Evolutionary conservation across 2,797 vertebrate genomes (phyloP).

Genomic region (Syngnathus acus): DNA sequence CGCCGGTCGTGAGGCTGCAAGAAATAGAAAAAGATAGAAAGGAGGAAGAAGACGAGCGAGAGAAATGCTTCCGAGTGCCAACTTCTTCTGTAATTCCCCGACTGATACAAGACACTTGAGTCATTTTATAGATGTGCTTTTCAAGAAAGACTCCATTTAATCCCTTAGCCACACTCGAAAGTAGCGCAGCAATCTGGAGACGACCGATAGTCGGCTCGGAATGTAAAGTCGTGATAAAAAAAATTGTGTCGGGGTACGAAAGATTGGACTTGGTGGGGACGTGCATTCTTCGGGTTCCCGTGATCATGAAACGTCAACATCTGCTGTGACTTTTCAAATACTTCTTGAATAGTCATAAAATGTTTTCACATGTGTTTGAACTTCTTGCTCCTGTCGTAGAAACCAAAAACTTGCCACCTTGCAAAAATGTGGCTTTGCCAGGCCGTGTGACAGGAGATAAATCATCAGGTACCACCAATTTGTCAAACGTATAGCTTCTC

Average conservation of each 20-base stretch:
- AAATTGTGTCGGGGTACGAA: not conserved
- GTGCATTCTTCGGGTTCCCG: not conserved
- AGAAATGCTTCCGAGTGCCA: constrained; percentile 7
- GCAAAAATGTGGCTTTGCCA: not conserved
- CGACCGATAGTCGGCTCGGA: not conserved
- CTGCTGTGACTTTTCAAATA: not conserved
- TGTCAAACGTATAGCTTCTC: not conserved
- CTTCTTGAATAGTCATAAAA: not conserved
- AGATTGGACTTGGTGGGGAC: not conserved
- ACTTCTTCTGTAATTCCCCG: constrained; percentile 24
- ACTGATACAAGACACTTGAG: not conserved
- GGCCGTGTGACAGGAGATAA: not conserved
- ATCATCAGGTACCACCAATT: not conserved
- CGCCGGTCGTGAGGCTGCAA: constrained; percentile 18
- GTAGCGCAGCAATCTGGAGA: not conserved
- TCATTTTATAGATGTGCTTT: not conserved
- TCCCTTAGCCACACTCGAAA: constrained; percentile 6
- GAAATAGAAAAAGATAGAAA: constrained; percentile 22
- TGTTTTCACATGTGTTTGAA: not conserved
- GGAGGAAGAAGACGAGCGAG: constrained; percentile 23
- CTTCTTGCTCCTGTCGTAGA: not conserved
- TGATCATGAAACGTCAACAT: not conserved
- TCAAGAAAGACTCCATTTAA: constrained; percentile 5
- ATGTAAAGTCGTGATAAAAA: not conserved
- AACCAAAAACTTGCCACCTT: not conserved